Conservation (phyloP, 2,113 vertebrate genomes). For the Gulo gulo region DNA sequence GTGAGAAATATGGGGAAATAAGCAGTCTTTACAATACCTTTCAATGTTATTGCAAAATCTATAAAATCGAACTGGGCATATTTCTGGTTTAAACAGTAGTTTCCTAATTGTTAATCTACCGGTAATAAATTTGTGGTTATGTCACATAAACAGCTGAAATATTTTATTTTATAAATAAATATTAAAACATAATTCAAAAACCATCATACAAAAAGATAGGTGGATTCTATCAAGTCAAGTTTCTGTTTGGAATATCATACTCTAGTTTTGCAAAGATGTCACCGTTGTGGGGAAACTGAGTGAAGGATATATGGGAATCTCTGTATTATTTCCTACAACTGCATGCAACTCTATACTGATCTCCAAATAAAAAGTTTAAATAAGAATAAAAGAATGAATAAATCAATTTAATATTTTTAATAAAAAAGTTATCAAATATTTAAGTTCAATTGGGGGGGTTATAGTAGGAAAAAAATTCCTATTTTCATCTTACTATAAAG, state of each 20-base stretch:
- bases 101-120: background rate
- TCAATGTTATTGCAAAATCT: background rate
- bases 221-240: background rate
- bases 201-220: background rate
- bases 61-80: background rate
- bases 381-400: background rate
- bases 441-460: background rate
- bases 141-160: background rate
- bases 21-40: background rate
- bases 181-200: background rate
- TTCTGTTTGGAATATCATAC: background rate
- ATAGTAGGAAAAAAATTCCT: background rate
- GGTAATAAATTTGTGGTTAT: background rate
- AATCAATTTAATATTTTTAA: background rate
- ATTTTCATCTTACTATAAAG: background rate
- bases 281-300: background rate
- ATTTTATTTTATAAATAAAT: conserved; percentile 6
- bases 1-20: background rate
- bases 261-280: background rate
- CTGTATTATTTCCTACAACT: background rate
- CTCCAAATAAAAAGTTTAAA: background rate
- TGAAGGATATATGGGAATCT: background rate
- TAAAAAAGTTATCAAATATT: background rate
- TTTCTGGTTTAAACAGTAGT: background rate
- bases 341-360: background rate